Base-by-base conservation (phyloP, 2,113 vertebrate species). In the Panurus biarmicus region DNA sequence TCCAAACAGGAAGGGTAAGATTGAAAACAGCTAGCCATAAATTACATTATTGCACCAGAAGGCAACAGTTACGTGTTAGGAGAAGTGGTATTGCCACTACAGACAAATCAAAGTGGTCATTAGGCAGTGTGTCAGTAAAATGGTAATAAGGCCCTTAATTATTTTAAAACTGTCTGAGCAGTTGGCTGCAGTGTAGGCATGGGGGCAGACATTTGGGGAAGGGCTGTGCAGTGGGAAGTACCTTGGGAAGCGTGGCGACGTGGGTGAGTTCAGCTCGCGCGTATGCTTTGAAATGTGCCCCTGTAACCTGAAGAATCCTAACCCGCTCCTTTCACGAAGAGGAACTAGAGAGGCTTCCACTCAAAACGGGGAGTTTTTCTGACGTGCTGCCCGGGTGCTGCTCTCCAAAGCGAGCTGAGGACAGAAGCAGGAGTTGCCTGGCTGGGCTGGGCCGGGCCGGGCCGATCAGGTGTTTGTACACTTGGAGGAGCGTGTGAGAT, bases 251-350 rank as follows among this genome's bases (percentile, higher is more conserved):
- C 4, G 1, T 2, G 4, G 31, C 0, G 0, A 48, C 44, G 19
- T 14, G 40, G 7, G 28, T 0, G 0, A 3, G 8, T 65, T 75
- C 28, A 15, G 17, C 29, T 9, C 19, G 20, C 17, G 11, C 3
- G 2, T 7, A 48, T 8, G 13, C 21, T 44, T n/a, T 18, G 17
- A 40, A 40, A 86, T 3, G 6, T 3, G 2, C 19, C 33, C 9
- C 12, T 9, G 5, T 58, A 42, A 42, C 18, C 10, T 6, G 16
- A 35, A 31, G 47, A 19, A 22, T 18, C 45, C 31, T 62, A 29
- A 11, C 4, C 42, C 6, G 3, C 5, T 44, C 40, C 25, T 92
- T 21, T 23, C 25, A 44, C n/a, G 57, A 54, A 91, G 42, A 54
- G 35, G 19, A 65, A 11, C 26, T 4, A 18, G 45, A 25, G 23